Percentiles rank a stretch among this genome's conserved stretches.
These are phyloP conservation scores for Lasius platythorax DNA, from an alignment of 2,888 invertebrate genomes.

Conservation along the genomic window DNA sequence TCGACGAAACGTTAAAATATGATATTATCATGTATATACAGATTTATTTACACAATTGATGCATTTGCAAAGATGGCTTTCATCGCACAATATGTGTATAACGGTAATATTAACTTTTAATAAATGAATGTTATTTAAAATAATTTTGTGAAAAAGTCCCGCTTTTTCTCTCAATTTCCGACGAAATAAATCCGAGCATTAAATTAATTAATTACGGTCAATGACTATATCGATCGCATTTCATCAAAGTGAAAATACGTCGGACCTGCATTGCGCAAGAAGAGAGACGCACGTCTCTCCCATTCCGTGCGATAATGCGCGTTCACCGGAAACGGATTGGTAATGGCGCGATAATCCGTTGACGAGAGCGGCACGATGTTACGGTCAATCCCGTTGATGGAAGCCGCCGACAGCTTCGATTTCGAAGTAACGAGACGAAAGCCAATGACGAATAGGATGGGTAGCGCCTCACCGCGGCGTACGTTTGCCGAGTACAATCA, in stretches of 20 bases:
- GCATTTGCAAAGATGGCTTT: neutral
- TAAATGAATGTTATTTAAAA: neutral
- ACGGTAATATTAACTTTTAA: neutral
- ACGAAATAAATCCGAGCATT: neutral
- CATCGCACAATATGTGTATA: neutral
- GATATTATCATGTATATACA: neutral
- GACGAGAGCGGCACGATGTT: slow-evolving; percentile 36
- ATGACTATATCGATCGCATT: neutral
- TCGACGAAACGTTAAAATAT: neutral
- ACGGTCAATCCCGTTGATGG: slow-evolving; percentile 38
- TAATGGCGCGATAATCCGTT: slow-evolving; percentile 45
- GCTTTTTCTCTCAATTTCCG: neutral
- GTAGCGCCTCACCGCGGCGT: neutral
- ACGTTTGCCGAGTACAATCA: slow-evolving; percentile 50
- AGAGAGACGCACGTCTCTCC: neutral
- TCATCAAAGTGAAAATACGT: neutral
- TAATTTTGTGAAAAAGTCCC: neutral
- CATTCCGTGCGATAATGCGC: slow-evolving; percentile 11
- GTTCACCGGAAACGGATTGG: slow-evolving; percentile 34
- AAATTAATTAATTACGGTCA: neutral
- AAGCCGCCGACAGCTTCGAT: slow-evolving; percentile 32
- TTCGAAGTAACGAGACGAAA: slow-evolving; percentile 51
- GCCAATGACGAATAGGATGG: slow-evolving; percentile 49
- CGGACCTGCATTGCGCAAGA: neutral
- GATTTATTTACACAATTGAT: neutral